Base-by-base conservation (phyloP, 1,140 invertebrate genomes). In the Habropoda laboriosa region DNA sequence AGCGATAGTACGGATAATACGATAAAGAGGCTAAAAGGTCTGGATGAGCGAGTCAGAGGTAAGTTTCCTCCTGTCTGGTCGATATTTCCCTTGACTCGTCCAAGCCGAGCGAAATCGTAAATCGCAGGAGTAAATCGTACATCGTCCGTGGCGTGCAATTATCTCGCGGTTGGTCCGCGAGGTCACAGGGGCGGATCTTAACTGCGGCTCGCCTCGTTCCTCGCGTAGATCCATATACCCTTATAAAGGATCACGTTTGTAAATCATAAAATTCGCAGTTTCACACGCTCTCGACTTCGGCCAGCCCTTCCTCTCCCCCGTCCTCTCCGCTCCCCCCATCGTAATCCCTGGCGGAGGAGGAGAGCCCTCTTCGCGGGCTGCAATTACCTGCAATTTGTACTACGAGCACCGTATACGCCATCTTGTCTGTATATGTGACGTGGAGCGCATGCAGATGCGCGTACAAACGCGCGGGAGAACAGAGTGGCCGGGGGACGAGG, bases 351-450 rank as follows among this genome's bases (percentile, higher is more conserved):
- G 35, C 24, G 64, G 49, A 61, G 72, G 55, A 47, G 67, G 81
- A 75, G 73, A 73, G 35, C 70, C 51, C 68, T 80, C 45, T 80
- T 51, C 80, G 64, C 73, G 83, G 87, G 38, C 79, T 82, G 71
- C 88, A 89, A 91, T 91, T 91, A 91, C 86, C 78, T 87, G 85
- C 87, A 92, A 92, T 90, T 92, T 91, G 82, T 88, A 80, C 83
- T 85, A 86, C 87, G 87, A 87, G 85, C 88, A 86, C 76, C 81
- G 76, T 86, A 57, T 49, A 55, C 89, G 87, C 86, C 87, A 88
- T 89, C 86, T 86, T 86, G 82, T 24, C 49, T 71, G 63, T 82
- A 24, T 78, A 55, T 68, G 74, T 76, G 79, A 81, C 60, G 72
- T 40, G 70, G 35, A 47, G 66, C 47, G 53, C 64, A 79, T 79